Evolutionary conservation across 2,888 invertebrate genomes (phyloP).

Genomic region (Caenorhabditis sp.): DNA sequence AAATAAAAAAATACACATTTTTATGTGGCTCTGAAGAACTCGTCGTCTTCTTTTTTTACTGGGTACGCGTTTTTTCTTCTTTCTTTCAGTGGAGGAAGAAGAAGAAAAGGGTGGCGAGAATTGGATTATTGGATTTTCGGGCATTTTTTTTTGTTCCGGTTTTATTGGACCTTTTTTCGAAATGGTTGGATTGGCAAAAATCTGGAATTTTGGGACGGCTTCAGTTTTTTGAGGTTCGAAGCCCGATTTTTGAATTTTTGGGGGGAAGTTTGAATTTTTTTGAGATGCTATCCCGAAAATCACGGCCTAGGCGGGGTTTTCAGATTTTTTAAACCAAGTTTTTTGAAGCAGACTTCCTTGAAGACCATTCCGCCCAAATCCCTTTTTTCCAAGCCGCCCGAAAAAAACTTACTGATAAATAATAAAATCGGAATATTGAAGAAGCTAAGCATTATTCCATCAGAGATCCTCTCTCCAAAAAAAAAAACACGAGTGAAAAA

Average conservation of each 20-base stretch:
- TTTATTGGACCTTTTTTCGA: background rate
- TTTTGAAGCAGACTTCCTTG: too few species aligned
- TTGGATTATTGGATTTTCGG: background rate
- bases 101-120: background rate
- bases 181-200: background rate
- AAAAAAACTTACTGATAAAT: conserved; percentile 28
- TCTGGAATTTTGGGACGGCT: too few species aligned
- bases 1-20: too few species aligned
- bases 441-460: conserved; percentile 19
- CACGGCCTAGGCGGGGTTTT: too few species aligned
- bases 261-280: too few species aligned
- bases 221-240: too few species aligned
- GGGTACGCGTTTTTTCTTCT: background rate
- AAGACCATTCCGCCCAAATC: too few species aligned
- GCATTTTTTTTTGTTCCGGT: background rate
- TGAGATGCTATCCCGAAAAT: too few species aligned
- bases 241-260: too few species aligned
- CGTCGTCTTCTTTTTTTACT: background rate
- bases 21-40: background rate
- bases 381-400: too few species aligned
- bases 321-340: too few species aligned
- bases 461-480: conserved; percentile 2
- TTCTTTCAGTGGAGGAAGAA: background rate
- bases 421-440: conserved; percentile 28
- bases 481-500: background rate